Conservation (phyloP, 1,140 invertebrate genomes). For the Drosophila elegans region DNA sequence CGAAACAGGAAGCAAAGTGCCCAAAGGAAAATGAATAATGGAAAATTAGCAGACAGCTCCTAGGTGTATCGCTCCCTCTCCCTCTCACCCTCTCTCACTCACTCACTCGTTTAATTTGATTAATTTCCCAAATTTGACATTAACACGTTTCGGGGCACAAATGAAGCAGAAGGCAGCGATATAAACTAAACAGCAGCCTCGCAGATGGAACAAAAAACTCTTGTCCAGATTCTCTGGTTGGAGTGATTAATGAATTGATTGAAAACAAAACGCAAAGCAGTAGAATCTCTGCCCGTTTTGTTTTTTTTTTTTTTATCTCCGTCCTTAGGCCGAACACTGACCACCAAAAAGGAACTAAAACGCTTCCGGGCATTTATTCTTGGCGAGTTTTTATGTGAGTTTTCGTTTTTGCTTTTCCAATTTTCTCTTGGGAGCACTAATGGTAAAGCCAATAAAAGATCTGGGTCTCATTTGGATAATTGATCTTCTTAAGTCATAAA, state of each 20-base stretch:
- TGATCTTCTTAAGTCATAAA: conserved; percentile 8
- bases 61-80: conserved; percentile 6
- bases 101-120: conserved; percentile 62
- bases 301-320: conserved; percentile 32
- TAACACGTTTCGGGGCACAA: conserved; percentile 73
- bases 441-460: conserved; percentile 3
- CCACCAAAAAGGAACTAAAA: conserved; percentile 37
- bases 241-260: conserved; percentile 74
- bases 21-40: conserved; percentile 52
- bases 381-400: conserved; percentile 14
- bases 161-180: conserved; percentile 72
- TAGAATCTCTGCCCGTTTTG: conserved; percentile 35
- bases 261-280: conserved; percentile 49
- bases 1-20: conserved; percentile 53
- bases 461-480: conserved; percentile 9
- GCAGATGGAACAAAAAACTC: conserved; percentile 30
- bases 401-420: conserved; percentile 8
- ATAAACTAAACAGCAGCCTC: conserved; percentile 53
- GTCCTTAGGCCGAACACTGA: conserved; percentile 48
- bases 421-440: conserved; percentile 9
- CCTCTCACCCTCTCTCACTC: not conserved
- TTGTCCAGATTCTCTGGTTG: conserved; percentile 27
- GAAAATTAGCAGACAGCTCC: conserved; percentile 52
- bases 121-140: conserved; percentile 72
- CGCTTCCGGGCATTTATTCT: conserved; percentile 45